Evolutionary conservation across 2,888 invertebrate genomes (phyloP), one percentile per base, ranked within the genome.

Genomic region (Cosmia pyralina): DNA sequence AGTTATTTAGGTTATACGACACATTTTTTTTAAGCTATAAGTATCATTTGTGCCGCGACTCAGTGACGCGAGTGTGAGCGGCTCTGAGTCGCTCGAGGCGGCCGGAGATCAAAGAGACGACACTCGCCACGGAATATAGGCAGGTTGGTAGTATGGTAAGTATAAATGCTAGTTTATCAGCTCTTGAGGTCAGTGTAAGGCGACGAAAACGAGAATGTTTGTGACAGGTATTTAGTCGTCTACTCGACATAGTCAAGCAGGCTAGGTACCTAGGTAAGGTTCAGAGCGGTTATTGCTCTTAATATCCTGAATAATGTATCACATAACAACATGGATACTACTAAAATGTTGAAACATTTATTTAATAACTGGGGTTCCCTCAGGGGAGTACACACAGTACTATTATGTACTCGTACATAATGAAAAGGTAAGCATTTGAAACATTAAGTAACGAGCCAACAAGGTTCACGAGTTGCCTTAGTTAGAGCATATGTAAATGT

Each of bases 371-470:
- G 11, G 63, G 59, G 55, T 19, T 8, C 17, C 15, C 55, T 57
- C 78, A 34, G 15, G 52, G 50, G 69, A 74, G 50, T 66, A 59
- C 63, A 68, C 57, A 65, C 50, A 55, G 48, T 41, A 64, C 41
- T 57, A n/a, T 59, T n/a, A n/a, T n/a, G n/a, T n/a, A n/a, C n/a
- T n/a, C n/a, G 38, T 70, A 65, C 65, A 77, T 80, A 63, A 77
- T 77, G 72, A 75, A 75, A 69, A 57, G 65, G 41, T 41, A 28
- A 68, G 1, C 55, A 67, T 66, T 59, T 77, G 57, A 77, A 72
- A 77, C 74, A 77, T 67, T 74, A 60, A 67, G 38, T 74, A 69
- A 66, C 53, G 50, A 66, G 53, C 70, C 15, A 72, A 65, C 68
- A 2, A 77, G 46, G 19, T 59, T 41, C 55, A 58, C 19, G 11